These are phyloP conservation scores for Nasalis larvatus DNA, from an alignment of 2,113 vertebrate genomes.

Conservation along the genomic window DNA sequence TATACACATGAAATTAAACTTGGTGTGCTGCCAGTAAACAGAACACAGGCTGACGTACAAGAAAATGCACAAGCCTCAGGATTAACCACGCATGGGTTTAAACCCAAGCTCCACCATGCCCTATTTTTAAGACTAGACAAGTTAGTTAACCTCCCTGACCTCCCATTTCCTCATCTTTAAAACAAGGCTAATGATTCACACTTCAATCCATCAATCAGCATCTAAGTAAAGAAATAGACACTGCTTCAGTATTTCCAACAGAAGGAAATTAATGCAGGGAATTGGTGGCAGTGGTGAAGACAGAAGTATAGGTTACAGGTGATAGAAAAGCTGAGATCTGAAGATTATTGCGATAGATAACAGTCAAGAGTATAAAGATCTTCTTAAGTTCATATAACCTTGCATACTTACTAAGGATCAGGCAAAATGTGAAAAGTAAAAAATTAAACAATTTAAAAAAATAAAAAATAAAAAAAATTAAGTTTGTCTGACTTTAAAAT, in stretches of 20 bases:
- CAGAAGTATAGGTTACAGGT: neutral
- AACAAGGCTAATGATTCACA: neutral
- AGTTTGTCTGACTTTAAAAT: neutral
- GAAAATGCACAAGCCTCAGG: neutral
- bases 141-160: neutral
- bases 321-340: neutral
- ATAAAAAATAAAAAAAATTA: too few relatives aligned
- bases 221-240: neutral
- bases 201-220: neutral
- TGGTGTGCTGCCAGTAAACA: neutral
- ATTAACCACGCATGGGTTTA: neutral
- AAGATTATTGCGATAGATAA: neutral
- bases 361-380: neutral
- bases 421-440: too few relatives aligned
- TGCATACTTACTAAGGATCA: too few relatives aligned
- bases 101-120: neutral
- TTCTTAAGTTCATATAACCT: neutral
- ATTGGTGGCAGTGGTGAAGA: neutral
- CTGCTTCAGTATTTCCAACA: neutral
- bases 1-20: neutral
- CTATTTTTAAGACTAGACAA: neutral
- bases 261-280: neutral
- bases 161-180: neutral
- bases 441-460: too few relatives aligned
- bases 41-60: neutral